A percentile compares a stretch with the other conserved stretches of the same genome.
Evolutionary conservation across 2,888 invertebrate genomes (phyloP).

Genomic region (Seira musarum): DNA sequence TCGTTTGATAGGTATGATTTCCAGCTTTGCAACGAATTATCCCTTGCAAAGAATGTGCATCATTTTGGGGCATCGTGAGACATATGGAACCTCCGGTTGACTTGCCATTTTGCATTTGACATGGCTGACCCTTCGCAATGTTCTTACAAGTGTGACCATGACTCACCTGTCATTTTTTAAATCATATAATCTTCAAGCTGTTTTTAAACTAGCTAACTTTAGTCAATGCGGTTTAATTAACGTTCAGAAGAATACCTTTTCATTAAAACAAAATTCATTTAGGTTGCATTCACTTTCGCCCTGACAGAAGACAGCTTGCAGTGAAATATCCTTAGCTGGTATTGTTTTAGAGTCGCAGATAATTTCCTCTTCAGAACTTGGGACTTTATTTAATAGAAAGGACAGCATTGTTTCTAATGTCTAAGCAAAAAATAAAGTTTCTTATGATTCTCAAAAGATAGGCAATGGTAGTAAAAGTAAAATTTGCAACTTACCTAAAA

Average conservation of each 20-base stretch:
- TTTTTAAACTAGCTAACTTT: not conserved
- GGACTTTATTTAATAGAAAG: constrained; percentile 27
- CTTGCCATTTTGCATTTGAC: constrained; percentile 4
- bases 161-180: constrained; percentile 1
- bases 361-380: constrained; percentile 5
- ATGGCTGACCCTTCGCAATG: not conserved
- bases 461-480: too few relatives aligned
- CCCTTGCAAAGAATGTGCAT: constrained; percentile 27
- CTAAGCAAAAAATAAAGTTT: not conserved
- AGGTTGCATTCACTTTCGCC: constrained; percentile 54
- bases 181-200: not conserved
- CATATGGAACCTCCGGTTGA: constrained; percentile 27
- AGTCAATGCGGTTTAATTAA: too few relatives aligned
- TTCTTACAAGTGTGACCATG: constrained; percentile 3
- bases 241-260: constrained; percentile 25
- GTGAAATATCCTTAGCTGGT: not conserved
- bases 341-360: constrained; percentile 22
- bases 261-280: constrained; percentile 50
- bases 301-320: constrained; percentile 49
- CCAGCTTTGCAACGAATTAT: constrained; percentile 57
- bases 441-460: too few relatives aligned
- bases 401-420: constrained; percentile 31
- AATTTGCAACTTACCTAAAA: constrained; percentile 31
- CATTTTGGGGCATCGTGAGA: constrained; percentile 32
- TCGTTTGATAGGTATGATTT: constrained; percentile 46